Percentiles rank a stretch among this genome's conserved stretches.
These are phyloP conservation scores for Phylloscopus trochiloides DNA, from an alignment of 2,113 vertebrate genomes.

Conservation along the genomic window DNA sequence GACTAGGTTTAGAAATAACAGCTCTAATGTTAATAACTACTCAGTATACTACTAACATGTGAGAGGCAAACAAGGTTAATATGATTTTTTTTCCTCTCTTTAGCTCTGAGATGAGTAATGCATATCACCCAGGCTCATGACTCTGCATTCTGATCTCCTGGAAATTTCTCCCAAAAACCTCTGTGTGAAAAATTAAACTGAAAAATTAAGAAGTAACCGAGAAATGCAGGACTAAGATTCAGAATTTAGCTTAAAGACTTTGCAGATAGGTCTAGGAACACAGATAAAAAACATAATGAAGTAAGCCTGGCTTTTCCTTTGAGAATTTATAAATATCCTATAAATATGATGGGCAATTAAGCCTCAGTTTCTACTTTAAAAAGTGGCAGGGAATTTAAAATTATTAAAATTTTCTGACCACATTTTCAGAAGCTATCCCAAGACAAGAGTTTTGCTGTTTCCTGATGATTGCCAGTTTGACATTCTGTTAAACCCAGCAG, in stretches of 20 bases:
- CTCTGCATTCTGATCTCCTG: not conserved
- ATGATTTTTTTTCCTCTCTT: not conserved
- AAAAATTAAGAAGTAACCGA: not conserved
- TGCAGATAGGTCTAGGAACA: not conserved
- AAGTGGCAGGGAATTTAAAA: accelerated
- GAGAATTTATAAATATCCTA: not conserved
- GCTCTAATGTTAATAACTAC: not conserved
- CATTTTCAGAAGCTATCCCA: not conserved
- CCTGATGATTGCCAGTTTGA: not conserved
- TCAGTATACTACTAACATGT: not conserved
- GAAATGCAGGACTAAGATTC: not conserved
- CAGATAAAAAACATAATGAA: accelerated
- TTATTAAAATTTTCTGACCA: not conserved
- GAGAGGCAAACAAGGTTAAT: not conserved
- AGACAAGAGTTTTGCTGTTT: not conserved
- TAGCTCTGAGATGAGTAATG: not conserved
- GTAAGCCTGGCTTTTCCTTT: not conserved
- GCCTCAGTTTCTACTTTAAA: not conserved
- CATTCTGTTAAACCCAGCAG: not conserved
- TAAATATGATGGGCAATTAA: not conserved
- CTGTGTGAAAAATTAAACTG: not conserved
- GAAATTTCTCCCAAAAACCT: not conserved
- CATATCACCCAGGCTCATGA: accelerated
- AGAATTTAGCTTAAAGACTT: not conserved
- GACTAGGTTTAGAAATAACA: not conserved